Evolutionary conservation across 2,113 vertebrate genomes (phyloP), one percentile per base, ranked within the genome.

Genomic region (Balaenoptera acutorostrata): DNA sequence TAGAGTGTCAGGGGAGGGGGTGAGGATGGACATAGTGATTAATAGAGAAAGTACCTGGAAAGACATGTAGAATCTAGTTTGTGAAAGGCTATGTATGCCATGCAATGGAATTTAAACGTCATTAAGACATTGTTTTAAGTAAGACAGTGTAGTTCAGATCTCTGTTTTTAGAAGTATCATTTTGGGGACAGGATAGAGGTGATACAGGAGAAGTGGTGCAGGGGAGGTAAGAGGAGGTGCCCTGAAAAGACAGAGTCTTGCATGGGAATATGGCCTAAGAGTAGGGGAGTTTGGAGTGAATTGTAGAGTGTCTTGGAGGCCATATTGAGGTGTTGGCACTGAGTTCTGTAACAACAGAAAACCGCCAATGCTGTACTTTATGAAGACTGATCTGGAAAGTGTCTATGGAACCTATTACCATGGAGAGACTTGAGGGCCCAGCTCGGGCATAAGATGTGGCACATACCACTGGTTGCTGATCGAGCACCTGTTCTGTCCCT

Each of bases 151-250:
- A 36, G 33, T 80, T 84, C 49, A 88, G 20, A 39, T 93, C 31
- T 96, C 90, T 87, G n/a, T 66, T 86, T 91, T 93, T 81, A 49
- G 31, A 6, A 80, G 5, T 59, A 52, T 96, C 14, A 36, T 15
- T 75, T 27, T 46, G 14, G 20, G 57, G 78, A 64, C 49, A 94
- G 11, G 10, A 55, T 31, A 57, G 57, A 81, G 41, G 36, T 11
- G 29, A 77, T 66, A 46, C 5, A 39, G 36, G 29, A 72, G 33
- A 36, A 17, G 52, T 1, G n/a, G n/a, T 4, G 14, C 10, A 8
- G 5, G 80, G 23, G 9, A 66, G 18, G 21, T 33, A 61, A 81
- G 21, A 71, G 27, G 55, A 52, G 66, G 1, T 46, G 52, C 13
- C 13, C 23, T 31, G 25, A 77, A 63, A 5, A 84, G 39, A 39